Base-by-base conservation (phyloP, 2,888 invertebrate species). In the Parnassius smintheus region DNA sequence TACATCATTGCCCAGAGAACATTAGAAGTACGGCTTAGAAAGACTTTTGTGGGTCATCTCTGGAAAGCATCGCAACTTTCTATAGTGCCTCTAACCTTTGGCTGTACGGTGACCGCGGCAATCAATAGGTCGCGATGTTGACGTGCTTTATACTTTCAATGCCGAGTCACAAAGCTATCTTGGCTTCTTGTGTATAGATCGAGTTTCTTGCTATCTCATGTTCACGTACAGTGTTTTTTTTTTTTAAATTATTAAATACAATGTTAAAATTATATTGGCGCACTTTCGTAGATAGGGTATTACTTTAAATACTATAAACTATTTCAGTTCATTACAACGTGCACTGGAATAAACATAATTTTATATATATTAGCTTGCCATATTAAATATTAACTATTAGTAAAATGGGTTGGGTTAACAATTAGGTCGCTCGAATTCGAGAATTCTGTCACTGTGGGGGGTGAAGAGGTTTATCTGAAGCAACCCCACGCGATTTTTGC, bases 71-170 rank as follows among this genome's bases (percentile, higher is more conserved):
- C 65, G 41, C 13, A 52, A 51, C 65, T 65, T 65, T 65, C 65
- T 57, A 54, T 45, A 35, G 45, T 13, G 51, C 56, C 56, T 51
- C 41, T 13, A 61, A 64, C 64, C 64, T 64, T 61, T 65, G 65
- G 51, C 51, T 46, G 12, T 12, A 48, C 41, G 35, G 59, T 44
- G 22, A 48, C 56, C 58, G 50, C 58, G 50, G 35, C 53, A 41
- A 58, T 61, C 61, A 53, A 65, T 61, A 56, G 65, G 55, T 58
- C 61, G 45, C 45, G 59, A 55, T 55, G 55, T 50, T 58, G 61
- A 56, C 44, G 53, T 41, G 60, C 45, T 45, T 60, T 56, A 22
- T 52, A 35, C 51, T 49, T 51, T 57, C 64, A 45, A 49, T 60
- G 49, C 45, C 12, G 44, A 12, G 51, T 45, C 22, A 57, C 35